Percentiles rank a stretch among this genome's conserved stretches.
Conservation (phyloP, 2,797 vertebrate species). For the Tokudaia tokunoshimensis region DNA sequence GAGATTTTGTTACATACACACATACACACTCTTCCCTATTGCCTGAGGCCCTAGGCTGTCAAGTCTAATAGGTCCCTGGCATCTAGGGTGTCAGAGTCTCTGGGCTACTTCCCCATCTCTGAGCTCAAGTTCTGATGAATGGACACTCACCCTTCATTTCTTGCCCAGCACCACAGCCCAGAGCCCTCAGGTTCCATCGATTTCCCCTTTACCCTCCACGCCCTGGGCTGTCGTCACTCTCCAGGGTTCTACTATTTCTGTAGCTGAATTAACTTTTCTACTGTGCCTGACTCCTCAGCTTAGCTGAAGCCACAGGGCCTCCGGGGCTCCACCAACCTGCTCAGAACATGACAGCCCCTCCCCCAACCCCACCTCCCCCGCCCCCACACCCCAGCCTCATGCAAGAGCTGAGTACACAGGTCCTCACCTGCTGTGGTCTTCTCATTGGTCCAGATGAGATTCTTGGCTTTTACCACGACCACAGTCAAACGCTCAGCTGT, state of each 20-base stretch:
- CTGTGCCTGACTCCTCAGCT: not conserved
- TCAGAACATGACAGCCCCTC: not conserved
- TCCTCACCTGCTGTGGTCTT: slow-evolving; percentile 95
- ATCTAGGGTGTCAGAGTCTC: not conserved
- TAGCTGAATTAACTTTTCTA: not conserved
- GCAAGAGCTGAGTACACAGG: not conserved
- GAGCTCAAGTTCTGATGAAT: not conserved
- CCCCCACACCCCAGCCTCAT: fast-evolving
- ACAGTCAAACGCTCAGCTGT: slow-evolving; percentile 98
- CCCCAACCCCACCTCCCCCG: too few species aligned
- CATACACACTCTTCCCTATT: not conserved
- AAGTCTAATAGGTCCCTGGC: not conserved
- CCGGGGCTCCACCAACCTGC: not conserved
- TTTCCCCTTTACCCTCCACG: too few species aligned
- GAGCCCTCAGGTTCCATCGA: not conserved
- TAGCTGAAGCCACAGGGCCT: not conserved
- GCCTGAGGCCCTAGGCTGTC: not conserved
- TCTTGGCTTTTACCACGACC: slow-evolving; percentile 98
- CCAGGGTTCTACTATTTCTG: not conserved
- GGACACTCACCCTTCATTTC: not conserved
- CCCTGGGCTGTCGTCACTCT: not conserved
- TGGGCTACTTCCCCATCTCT: not conserved
- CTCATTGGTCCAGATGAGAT: slow-evolving; percentile 94
- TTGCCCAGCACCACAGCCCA: not conserved
- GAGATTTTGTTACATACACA: not conserved